These are phyloP conservation scores for Peromyscus eremicus DNA, from an alignment of 2,797 vertebrate genomes.

Conservation along the genomic window DNA sequence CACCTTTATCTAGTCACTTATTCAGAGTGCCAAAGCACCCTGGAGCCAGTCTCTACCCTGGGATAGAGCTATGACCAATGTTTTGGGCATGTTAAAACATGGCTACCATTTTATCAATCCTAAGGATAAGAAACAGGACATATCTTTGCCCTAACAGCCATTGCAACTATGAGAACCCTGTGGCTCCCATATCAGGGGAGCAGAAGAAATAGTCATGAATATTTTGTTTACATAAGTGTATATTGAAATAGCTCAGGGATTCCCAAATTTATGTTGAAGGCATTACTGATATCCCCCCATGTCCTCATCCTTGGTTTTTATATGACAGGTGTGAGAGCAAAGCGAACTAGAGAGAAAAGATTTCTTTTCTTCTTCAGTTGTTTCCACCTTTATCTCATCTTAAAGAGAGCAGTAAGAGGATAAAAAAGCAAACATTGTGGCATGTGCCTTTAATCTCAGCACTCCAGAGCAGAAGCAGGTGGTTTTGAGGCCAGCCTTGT, in stretches of 20 bases:
- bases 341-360: neutral
- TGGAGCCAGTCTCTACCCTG: neutral
- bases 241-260: neutral
- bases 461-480: neutral
- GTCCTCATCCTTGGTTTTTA: neutral
- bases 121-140: neutral
- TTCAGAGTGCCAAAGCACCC: neutral
- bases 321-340: neutral
- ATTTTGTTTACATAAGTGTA: neutral
- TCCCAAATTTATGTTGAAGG: neutral
- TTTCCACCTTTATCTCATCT: neutral
- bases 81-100: neutral
- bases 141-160: neutral
- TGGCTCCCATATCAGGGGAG: neutral
- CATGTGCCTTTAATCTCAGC: neutral
- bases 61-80: neutral
- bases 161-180: neutral
- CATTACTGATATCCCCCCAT: accelerated
- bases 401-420: neutral
- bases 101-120: neutral
- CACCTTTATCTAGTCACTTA: neutral
- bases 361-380: neutral
- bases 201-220: neutral
- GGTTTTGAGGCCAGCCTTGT: neutral
- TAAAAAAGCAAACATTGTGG: neutral